A percentile compares a stretch with the other conserved stretches of the same genome.
Evolutionary conservation across 2,888 invertebrate genomes (phyloP).

Genomic region (Trisateles emortualis): DNA sequence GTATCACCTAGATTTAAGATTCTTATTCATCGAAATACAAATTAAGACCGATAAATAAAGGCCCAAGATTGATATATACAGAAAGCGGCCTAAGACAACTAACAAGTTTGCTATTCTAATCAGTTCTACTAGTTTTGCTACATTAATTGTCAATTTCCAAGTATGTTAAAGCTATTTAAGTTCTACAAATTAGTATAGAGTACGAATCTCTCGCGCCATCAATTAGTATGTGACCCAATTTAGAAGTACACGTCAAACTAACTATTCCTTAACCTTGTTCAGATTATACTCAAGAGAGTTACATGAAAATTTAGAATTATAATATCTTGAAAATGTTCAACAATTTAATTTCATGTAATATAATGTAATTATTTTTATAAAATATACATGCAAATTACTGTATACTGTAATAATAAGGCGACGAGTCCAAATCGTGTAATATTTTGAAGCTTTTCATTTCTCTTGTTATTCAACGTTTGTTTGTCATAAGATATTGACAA

Average conservation of each 20-base stretch:
- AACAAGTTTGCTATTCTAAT: background rate
- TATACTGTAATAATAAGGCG: no score
- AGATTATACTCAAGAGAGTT: conserved; percentile 70
- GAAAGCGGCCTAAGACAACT: no score
- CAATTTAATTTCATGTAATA: conserved; percentile 32
- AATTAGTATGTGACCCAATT: conserved; percentile 83
- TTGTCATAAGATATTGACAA: no score
- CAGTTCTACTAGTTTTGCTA: conserved; percentile 8
- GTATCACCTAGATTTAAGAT: no score
- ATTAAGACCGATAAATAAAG: no score
- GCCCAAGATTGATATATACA: no score
- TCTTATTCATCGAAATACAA: no score
- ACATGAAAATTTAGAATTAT: conserved; percentile 51
- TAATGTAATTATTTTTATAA: conserved; percentile 30
- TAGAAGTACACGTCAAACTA: conserved; percentile 70
- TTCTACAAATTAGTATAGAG: conserved; percentile 55
- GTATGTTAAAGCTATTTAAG: conserved; percentile 32
- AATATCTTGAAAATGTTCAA: conserved; percentile 55
- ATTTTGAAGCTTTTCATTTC: no score
- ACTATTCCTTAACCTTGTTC: conserved; percentile 68
- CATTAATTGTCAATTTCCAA: conserved; percentile 22
- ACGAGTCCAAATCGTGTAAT: no score
- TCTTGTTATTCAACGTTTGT: no score
- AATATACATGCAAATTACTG: no score
- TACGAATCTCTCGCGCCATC: conserved; percentile 67